Base-by-base conservation (phyloP, 1,140 invertebrate species). In the Manduca sexta region DNA sequence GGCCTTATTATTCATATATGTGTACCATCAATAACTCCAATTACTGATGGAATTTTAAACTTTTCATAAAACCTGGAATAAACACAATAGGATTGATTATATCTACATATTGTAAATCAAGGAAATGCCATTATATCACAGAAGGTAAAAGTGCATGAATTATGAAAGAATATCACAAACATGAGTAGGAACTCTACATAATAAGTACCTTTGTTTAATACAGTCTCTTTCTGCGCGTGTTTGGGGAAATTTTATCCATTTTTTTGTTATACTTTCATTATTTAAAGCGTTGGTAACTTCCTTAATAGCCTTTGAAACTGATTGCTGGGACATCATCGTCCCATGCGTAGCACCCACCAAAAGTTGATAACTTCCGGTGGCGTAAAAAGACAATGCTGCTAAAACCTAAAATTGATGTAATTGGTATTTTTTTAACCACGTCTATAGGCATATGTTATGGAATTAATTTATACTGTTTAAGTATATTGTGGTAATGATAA, bases 11-110 rank as follows among this genome's bases (percentile, higher is more conserved):
- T 55, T 1, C 62, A 53, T 8, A 67, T 33, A 56, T 63, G 67
- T n/a, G 67, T 65, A n/a, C 59, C 50, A 61, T 73, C 59, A 39
- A 77, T 64, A 26, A 61, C 56, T 11, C 69, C 74, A 13, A 79
- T 41, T 7, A 61, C 45, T 8, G 45, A 54, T 15, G 68, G 70
- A 38, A 71, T 67, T 5, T 29, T 16, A 29, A 50, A 52, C 10
- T 52, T 50, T 55, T 52, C 47, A 38, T 57, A 69, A 56, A 66
- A 68, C 17, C 59, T 55, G 31, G 18, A 52, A 46, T 14, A 42
- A 3, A 17, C 16, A 12, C 12, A 12, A 40, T 40, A 4, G 1
- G 17, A 17, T 3, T 2, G 16, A 18, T 17, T 17, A 13, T 3
- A 39, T n/a, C n/a, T n/a, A n/a, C n/a, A 8, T 14, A 14, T 14